phyloP scores from a whole-genome alignment of 1,140 invertebrate genomes.

The Cotesia glomerata region DNA sequence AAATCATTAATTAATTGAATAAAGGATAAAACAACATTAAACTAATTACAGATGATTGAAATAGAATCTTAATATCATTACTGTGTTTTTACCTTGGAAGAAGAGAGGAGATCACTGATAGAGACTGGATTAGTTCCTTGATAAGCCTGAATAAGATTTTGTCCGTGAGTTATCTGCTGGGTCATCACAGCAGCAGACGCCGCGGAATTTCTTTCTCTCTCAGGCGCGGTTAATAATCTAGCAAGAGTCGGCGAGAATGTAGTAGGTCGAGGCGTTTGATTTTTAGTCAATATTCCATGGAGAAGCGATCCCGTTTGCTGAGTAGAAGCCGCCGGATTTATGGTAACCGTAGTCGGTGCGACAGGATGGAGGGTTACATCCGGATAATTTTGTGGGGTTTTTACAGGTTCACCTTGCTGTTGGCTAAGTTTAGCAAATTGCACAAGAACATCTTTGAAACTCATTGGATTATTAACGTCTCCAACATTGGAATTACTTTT shows the following conservation, averaged over 20 bases:
- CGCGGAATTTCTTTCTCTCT: slow-evolving; percentile 55
- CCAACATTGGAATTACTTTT: slow-evolving; percentile 57
- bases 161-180: slow-evolving; percentile 48
- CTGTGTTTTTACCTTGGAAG: slow-evolving; percentile 66
- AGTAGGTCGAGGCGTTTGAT: slow-evolving; percentile 61
- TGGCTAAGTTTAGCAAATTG: slow-evolving; percentile 74
- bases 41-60: no score
- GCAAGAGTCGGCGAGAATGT: slow-evolving; percentile 80
- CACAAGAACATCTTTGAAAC: slow-evolving; percentile 79
- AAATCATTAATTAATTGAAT: background rate
- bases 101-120: slow-evolving; percentile 68
- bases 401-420: slow-evolving; percentile 61
- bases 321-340: slow-evolving; percentile 50
- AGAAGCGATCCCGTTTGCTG: slow-evolving; percentile 70
- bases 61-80: background rate
- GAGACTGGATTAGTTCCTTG: slow-evolving; percentile 62
- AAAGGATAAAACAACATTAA: slow-evolving; percentile 20
- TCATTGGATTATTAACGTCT: slow-evolving; percentile 58
- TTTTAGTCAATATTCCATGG: slow-evolving; percentile 76
- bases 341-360: slow-evolving; percentile 55
- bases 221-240: slow-evolving; percentile 75
- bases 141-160: slow-evolving; percentile 55
- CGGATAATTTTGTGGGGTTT: slow-evolving; percentile 73
- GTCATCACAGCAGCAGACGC: slow-evolving; percentile 35
- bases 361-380: slow-evolving; percentile 80